Conservation (phyloP, 2,797 vertebrate species). For the Pempheris klunzingeri region DNA sequence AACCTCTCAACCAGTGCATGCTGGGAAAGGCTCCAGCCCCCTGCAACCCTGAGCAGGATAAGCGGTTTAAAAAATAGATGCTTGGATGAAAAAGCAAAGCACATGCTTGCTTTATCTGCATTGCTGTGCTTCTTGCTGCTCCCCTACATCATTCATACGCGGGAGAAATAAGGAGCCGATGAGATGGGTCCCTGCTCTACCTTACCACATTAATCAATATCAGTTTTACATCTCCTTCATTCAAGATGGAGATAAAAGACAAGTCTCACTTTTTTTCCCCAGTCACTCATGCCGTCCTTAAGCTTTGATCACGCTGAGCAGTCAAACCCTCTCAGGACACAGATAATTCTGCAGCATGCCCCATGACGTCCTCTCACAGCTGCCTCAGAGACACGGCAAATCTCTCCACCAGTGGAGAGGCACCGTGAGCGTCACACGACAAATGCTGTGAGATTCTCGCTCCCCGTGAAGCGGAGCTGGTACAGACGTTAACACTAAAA, state of each 20-base stretch:
- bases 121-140: slow-evolving; percentile 56
- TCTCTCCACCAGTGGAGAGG: slow-evolving; percentile 39
- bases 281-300: slow-evolving; percentile 56
- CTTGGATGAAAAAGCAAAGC: slow-evolving; percentile 51
- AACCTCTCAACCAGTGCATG: slow-evolving; percentile 44
- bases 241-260: slow-evolving; percentile 76
- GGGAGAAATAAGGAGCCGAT: slow-evolving; percentile 34
- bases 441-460: slow-evolving; percentile 38
- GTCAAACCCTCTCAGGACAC: slow-evolving; percentile 65
- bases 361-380: slow-evolving; percentile 56
- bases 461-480: slow-evolving; percentile 38
- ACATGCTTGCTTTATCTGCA: slow-evolving; percentile 60
- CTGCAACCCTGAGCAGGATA: slow-evolving; percentile 55
- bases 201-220: slow-evolving; percentile 78
- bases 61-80: slow-evolving; percentile 64
- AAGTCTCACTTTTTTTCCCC: slow-evolving; percentile 33
- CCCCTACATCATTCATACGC: slow-evolving; percentile 62
- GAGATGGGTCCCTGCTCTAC: slow-evolving; percentile 42
- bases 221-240: slow-evolving; percentile 77
- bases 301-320: slow-evolving; percentile 77
- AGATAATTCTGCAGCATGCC: slow-evolving; percentile 64
- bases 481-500: slow-evolving; percentile 31
- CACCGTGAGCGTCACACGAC: slow-evolving; percentile 52
- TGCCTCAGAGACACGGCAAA: slow-evolving; percentile 53
- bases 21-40: slow-evolving; percentile 46